phyloP scores from a whole-genome alignment of 1,140 invertebrate genomes.

The Littorina saxatilis region DNA sequence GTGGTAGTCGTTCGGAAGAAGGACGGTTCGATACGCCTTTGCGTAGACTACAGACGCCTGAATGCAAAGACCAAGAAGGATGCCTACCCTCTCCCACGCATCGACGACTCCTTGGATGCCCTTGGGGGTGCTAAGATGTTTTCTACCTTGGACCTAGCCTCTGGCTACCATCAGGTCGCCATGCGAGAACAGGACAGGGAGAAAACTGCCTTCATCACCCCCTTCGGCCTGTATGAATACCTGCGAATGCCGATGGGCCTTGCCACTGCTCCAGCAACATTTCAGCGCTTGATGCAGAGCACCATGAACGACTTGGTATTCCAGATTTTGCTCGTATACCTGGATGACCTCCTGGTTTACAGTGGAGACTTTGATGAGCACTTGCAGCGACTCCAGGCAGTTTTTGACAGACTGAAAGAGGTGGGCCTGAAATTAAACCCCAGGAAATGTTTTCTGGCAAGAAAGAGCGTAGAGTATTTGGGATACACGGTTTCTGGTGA shows the following conservation, averaged over 20 bases:
- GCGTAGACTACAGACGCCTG: slow-evolving; percentile 53
- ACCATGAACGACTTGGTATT: slow-evolving; percentile 43
- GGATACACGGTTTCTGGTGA: slow-evolving; percentile 53
- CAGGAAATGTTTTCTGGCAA: slow-evolving; percentile 50
- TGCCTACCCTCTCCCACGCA: slow-evolving; percentile 48
- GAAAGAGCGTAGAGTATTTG: slow-evolving; percentile 37
- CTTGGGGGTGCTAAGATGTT: slow-evolving; percentile 35
- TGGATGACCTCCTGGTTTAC: slow-evolving; percentile 58
- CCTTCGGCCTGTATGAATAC: slow-evolving; percentile 48
- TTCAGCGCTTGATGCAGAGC: slow-evolving; percentile 6
- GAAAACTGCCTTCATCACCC: slow-evolving; percentile 45
- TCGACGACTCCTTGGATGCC: slow-evolving; percentile 34
- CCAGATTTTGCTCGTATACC: slow-evolving; percentile 46
- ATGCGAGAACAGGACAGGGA: slow-evolving; percentile 30
- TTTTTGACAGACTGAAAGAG: slow-evolving; percentile 52
- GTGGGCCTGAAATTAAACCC: slow-evolving; percentile 45
- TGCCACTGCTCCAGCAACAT: slow-evolving; percentile 33
- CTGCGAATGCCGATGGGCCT: slow-evolving; percentile 48
- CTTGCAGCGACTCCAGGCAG: slow-evolving; percentile 45
- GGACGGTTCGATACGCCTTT: slow-evolving; percentile 56
- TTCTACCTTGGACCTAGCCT: slow-evolving; percentile 40
- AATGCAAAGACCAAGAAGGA: slow-evolving; percentile 52
- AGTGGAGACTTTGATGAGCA: slow-evolving; percentile 29
- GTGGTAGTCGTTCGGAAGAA: slow-evolving; percentile 53
- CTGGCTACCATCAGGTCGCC: slow-evolving; percentile 48